These are phyloP conservation scores for Molossus alvarezi DNA, from an alignment of 2,797 vertebrate species.

Conservation along the genomic window DNA sequence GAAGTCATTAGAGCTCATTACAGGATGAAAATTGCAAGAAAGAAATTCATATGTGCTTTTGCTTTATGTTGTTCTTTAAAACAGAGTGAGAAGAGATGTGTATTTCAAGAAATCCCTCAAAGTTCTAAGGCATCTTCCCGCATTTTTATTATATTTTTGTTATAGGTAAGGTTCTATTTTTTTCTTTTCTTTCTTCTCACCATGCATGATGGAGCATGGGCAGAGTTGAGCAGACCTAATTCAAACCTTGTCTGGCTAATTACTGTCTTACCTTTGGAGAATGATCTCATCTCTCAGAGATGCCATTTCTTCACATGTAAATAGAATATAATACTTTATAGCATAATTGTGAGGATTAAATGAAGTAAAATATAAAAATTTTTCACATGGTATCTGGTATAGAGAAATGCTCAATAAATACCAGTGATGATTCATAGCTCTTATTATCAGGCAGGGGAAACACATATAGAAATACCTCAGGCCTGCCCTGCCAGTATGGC, in stretches of 20 bases:
- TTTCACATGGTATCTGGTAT: neutral
- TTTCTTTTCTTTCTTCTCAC: neutral
- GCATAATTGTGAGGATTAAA: neutral
- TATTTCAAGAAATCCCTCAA: neutral
- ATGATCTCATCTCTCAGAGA: neutral
- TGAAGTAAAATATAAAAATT: slow-evolving; percentile 11
- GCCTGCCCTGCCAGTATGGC: no score
- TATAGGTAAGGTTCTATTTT: neutral
- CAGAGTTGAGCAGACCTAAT: neutral
- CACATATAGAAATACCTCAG: neutral
- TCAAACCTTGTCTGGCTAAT: neutral
- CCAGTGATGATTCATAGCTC: neutral
- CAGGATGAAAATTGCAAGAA: neutral
- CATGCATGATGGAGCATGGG: neutral
- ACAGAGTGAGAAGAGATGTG: neutral
- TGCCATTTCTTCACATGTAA: neutral
- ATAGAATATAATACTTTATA: neutral
- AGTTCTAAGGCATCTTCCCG: neutral
- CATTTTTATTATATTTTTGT: neutral
- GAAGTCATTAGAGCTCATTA: slow-evolving; percentile 28
- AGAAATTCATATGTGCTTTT: neutral
- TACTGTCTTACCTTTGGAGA: neutral
- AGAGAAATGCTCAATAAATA: neutral
- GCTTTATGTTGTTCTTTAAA: slow-evolving; percentile 40
- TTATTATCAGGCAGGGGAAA: neutral